Percentiles rank a stretch among this genome's conserved stretches.
These are phyloP conservation scores for Eristalinus aeneus DNA, from an alignment of 2,888 invertebrate species.

Conservation along the genomic window DNA sequence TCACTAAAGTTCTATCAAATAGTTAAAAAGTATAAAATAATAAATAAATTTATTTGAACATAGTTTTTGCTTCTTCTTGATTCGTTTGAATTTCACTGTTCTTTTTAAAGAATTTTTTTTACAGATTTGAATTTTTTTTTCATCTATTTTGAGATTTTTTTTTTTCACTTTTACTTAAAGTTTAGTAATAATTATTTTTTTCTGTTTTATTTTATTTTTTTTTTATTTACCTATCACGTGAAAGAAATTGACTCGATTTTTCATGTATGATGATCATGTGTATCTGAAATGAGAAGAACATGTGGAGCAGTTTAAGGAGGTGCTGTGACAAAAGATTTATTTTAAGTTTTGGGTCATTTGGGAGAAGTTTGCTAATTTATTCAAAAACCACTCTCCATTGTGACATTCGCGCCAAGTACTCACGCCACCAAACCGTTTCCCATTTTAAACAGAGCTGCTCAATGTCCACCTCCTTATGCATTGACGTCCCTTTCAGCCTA, in stretches of 20 bases:
- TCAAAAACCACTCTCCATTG: no score
- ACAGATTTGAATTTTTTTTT: conserved; percentile 70
- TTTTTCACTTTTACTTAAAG: conserved; percentile 39
- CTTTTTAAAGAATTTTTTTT: conserved; percentile 64
- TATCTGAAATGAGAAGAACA: conserved; percentile 83
- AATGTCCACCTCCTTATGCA: no score
- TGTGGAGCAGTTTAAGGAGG: background rate
- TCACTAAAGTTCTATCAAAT: conserved; percentile 27
- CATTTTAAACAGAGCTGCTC: no score
- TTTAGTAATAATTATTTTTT: conserved; percentile 71
- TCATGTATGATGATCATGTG: conserved; percentile 89
- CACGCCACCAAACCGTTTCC: no score
- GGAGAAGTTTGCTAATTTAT: no score
- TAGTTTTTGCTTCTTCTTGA: conserved; percentile 42
- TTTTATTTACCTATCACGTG: conserved; percentile 80
- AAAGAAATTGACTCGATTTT: conserved; percentile 81
- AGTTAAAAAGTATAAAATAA: conserved; percentile 42
- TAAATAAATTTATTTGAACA: conserved; percentile 50
- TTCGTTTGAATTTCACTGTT: conserved; percentile 5
- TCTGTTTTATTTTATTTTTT: conserved; percentile 75
- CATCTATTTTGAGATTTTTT: conserved; percentile 33
- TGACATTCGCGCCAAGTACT: no score
- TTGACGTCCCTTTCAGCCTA: no score
- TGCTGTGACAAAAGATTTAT: background rate
- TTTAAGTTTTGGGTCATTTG: no score